These are phyloP conservation scores for Meriones unguiculatus DNA, from an alignment of 2,113 vertebrate genomes.

Conservation along the genomic window DNA sequence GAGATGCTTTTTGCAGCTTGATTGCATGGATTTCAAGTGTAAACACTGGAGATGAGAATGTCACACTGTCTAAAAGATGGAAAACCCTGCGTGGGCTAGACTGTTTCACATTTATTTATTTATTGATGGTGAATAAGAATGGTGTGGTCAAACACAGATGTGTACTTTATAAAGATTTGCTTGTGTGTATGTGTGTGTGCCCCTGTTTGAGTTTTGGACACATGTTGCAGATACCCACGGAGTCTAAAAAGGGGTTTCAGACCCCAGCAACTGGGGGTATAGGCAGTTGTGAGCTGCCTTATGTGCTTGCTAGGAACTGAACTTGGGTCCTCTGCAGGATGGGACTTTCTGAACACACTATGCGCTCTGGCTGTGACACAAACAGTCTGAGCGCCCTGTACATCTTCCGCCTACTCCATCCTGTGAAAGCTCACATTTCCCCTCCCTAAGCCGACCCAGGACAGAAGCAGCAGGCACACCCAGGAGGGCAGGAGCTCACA, in stretches of 20 bases:
- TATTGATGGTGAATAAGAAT: not conserved
- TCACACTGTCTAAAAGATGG: not conserved
- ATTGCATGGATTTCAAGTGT: not conserved
- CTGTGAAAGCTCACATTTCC: fast-evolving
- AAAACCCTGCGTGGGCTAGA: not conserved
- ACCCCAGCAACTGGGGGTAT: not conserved
- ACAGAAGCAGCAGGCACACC: not conserved
- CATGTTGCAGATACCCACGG: not conserved
- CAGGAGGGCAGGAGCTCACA: not conserved
- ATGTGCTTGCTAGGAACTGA: not conserved
- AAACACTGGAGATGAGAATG: not conserved
- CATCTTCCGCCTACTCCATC: not conserved
- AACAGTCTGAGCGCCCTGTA: not conserved
- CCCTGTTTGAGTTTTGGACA: not conserved
- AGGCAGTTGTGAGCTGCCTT: not conserved
- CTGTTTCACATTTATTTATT: not conserved
- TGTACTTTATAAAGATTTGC: not conserved
- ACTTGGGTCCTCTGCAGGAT: not conserved
- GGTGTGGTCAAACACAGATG: not conserved
- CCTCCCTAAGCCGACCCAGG: fast-evolving
- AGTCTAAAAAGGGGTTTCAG: not conserved
- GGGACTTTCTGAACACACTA: not conserved
- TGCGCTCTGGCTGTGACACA: not conserved
- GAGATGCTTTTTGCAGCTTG: not conserved
- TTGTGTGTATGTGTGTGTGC: not conserved